phyloP scores from a whole-genome alignment of 1,140 invertebrate genomes.

The Cydia pomonella region DNA sequence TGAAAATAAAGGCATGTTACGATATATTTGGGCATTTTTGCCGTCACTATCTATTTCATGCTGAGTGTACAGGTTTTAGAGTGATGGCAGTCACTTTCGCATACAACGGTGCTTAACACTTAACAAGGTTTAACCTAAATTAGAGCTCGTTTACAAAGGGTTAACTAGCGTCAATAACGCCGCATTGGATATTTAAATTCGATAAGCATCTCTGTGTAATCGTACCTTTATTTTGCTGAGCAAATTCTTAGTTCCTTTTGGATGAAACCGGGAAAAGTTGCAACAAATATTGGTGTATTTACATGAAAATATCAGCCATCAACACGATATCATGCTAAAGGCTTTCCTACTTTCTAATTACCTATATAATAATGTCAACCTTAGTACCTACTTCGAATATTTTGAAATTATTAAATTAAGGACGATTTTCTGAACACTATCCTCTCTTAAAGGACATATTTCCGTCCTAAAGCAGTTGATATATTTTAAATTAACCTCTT shows the following conservation, averaged over 20 bases:
- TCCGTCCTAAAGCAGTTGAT: constrained; percentile 72
- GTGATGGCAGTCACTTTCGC: background rate
- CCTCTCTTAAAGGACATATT: constrained; percentile 66
- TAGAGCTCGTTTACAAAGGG: background rate
- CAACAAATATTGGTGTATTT: constrained; percentile 43
- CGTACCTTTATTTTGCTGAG: background rate
- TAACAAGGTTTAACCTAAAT: background rate
- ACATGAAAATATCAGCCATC: constrained; percentile 54
- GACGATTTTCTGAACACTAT: constrained; percentile 69
- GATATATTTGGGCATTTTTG: too few relatives aligned
- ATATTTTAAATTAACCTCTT: constrained; percentile 47
- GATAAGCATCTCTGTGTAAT: background rate
- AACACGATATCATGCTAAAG: constrained; percentile 72
- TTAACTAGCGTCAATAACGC: background rate
- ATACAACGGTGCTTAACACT: background rate
- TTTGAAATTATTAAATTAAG: constrained; percentile 76
- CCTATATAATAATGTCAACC: constrained; percentile 48
- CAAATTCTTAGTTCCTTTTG: background rate
- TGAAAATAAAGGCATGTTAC: too few relatives aligned
- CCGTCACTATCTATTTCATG: too few relatives aligned
- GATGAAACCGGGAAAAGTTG: constrained; percentile 22
- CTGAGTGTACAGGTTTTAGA: background rate
- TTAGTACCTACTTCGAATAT: constrained; percentile 67
- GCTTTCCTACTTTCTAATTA: constrained; percentile 69
- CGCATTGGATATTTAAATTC: too few relatives aligned